Conservation (phyloP, 2,113 vertebrate genomes). For the Protomyctophum bolini region DNA sequence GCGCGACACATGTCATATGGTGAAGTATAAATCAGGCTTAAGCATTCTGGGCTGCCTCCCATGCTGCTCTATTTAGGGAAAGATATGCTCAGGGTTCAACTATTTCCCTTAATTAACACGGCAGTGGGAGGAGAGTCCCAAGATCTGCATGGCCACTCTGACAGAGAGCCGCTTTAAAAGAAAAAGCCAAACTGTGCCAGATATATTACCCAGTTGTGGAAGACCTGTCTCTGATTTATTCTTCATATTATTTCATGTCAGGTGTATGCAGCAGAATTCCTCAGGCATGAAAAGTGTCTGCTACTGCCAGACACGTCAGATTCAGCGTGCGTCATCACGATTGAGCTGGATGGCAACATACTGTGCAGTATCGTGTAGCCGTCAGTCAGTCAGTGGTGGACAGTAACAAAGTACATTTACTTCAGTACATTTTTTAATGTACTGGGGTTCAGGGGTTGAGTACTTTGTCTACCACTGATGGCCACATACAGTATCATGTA, state of each 20-base stretch:
- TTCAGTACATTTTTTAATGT: too few relatives aligned
- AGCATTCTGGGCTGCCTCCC: conserved; percentile 56
- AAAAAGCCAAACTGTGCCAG: conserved; percentile 42
- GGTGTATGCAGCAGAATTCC: conserved; percentile 18
- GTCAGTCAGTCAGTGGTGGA: not conserved
- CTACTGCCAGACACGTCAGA: conserved; percentile 1
- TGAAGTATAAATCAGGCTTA: not conserved
- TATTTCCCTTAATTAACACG: conserved; percentile 72
- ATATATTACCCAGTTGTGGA: conserved; percentile 52
- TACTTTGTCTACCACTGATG: too few relatives aligned
- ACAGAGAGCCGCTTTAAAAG: conserved; percentile 52
- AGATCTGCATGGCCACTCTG: conserved; percentile 40
- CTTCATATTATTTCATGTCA: conserved; percentile 34
- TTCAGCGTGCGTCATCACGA: not conserved
- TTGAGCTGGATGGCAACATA: not conserved
- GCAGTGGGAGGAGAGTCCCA: conserved; percentile 53
- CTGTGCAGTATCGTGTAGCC: not conserved
- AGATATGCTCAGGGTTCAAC: conserved; percentile 69
- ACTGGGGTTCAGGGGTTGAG: too few relatives aligned
- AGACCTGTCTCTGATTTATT: conserved; percentile 11
- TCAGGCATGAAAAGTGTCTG: conserved; percentile 1
- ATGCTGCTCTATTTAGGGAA: conserved; percentile 74
- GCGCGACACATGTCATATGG: too few relatives aligned
- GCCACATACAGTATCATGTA: too few relatives aligned
- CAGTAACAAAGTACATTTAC: too few relatives aligned